Evolutionary conservation across 2,113 vertebrate species (phyloP), one percentile per base, ranked within the genome.

Genomic region (Vulpes lagopus): DNA sequence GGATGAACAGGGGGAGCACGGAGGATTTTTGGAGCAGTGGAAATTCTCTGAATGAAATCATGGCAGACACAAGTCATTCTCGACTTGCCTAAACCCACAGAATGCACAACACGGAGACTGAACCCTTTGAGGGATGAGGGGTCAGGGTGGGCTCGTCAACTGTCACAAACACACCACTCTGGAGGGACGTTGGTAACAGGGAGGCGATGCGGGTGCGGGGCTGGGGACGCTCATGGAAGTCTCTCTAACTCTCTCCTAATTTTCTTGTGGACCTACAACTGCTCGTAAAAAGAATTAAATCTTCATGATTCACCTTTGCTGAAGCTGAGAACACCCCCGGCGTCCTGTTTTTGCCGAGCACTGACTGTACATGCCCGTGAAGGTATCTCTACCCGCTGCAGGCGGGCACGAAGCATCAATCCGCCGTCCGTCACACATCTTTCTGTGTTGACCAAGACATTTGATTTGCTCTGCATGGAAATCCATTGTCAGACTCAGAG

Each of bases 391-490:
- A 0, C 16, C 43, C 6, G 0, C 3, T 0, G 19, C 10, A 2
- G 71, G 7, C 1, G 0, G n/a, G 43, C 4, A 17, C 20, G 3
- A 71, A 32, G 60, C 27, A 20, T 0, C 16, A 8, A 17, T 15
- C 19, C 23, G 8, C 12, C 17, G 27, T 14, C 82, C 1, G 11
- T 4, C 11, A 23, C 5, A 0, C 6, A 0, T 4, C n/a, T 35
- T 3, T 35, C 59, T 1, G 1, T 1, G 1, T 1, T 15, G 25
- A 59, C 1, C 17, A 10, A 3, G 55, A 51, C 11, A 11, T 4
- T 0, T 0, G 0, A 1, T 4, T 0, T 27, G n/a, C 35, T n/a
- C 20, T 1, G 32, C 17, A 1, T 0, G 11, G 43, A 76, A n/a
- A 87, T 25, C 25, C 59, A 23, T 0, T 0, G 8, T 32, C 17